phyloP scores from a whole-genome alignment of 2,797 vertebrate species.

The Rhynchotus rufescens region DNA sequence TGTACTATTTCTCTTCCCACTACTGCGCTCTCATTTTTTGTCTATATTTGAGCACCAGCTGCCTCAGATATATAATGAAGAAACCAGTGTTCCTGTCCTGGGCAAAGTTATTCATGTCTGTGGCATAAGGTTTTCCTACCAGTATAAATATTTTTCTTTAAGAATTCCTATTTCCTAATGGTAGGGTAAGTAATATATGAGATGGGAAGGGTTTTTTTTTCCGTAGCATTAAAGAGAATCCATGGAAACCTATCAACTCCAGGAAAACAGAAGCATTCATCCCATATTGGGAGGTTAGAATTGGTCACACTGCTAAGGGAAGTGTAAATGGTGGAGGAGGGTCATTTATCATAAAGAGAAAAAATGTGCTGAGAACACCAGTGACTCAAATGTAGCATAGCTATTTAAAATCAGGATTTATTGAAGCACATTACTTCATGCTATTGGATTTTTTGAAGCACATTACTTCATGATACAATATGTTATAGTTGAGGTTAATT shows the following conservation, averaged over 20 bases:
- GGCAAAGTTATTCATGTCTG: not conserved
- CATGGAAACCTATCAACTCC: not conserved
- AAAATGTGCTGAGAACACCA: not conserved
- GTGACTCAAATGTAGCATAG: constrained; percentile 10
- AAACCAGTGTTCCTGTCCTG: not conserved
- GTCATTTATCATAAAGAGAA: not conserved
- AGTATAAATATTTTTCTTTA: not conserved
- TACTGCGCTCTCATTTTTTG: not conserved
- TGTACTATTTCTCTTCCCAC: not conserved
- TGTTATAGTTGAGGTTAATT: not conserved
- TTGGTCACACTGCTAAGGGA: not conserved
- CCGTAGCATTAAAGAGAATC: not conserved
- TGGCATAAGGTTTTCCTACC: not conserved
- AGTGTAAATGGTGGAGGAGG: not conserved
- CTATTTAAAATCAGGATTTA: not conserved
- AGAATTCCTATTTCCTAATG: not conserved
- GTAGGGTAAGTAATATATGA: not conserved
- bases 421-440: not conserved
- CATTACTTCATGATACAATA: not conserved
- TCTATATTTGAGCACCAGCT: not conserved
- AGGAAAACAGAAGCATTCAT: not conserved
- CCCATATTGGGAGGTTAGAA: not conserved
- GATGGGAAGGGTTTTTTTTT: not conserved
- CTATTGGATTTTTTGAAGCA: not conserved
- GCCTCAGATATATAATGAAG: not conserved